Evolutionary conservation across 1,140 invertebrate species (phyloP).

Genomic region (Samia ricini): DNA sequence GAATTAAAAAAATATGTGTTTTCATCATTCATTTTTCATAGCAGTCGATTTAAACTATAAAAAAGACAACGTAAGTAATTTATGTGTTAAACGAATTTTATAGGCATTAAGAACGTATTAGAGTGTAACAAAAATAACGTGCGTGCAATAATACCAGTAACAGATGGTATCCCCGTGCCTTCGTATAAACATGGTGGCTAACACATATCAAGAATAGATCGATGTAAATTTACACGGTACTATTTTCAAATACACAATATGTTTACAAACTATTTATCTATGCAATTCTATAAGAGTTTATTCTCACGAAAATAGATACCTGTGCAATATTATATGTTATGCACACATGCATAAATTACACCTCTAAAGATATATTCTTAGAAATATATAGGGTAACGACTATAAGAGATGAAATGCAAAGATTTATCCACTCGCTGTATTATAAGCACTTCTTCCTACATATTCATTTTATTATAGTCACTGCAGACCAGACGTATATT

Average conservation of each 20-base stretch:
- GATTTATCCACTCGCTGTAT: constrained; percentile 13
- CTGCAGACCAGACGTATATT: too few relatives aligned
- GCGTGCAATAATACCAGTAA: background rate
- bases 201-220: background rate
- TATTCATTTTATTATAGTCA: too few relatives aligned
- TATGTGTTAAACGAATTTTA: too few relatives aligned
- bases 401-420: constrained; percentile 1
- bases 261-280: background rate
- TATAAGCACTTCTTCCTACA: constrained; percentile 7
- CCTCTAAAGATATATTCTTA: too few relatives aligned
- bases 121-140: background rate
- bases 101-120: background rate
- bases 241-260: background rate
- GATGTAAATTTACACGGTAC: background rate
- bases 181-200: background rate
- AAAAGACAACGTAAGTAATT: background rate
- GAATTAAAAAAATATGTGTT: too few relatives aligned
- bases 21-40: background rate
- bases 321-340: too few relatives aligned
- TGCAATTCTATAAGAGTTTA: background rate
- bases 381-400: too few relatives aligned
- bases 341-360: too few relatives aligned
- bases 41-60: background rate
- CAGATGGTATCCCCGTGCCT: background rate
- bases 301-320: background rate